A percentile compares a stretch with the other conserved stretches of the same genome.
phyloP scores from a whole-genome alignment of 2,888 invertebrate genomes.

The Phorcus lineatus region DNA sequence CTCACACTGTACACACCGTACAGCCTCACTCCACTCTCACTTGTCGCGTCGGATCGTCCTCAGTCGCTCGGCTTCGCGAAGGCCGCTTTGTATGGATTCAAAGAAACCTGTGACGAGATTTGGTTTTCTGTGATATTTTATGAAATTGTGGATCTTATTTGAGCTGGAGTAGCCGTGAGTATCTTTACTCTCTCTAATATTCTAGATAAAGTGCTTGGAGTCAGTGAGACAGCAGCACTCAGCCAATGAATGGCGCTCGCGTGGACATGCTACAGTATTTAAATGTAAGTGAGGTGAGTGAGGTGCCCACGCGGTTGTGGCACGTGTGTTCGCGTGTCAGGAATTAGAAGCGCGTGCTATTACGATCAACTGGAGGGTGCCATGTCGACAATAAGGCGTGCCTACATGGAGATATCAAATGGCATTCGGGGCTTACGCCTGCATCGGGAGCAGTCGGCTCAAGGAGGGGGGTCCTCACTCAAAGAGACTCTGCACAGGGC shows the following conservation, averaged over 20 bases:
- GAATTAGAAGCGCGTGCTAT: neutral
- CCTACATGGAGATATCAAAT: slow-evolving; percentile 75
- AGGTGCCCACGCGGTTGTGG: neutral
- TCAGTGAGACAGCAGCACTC: neutral
- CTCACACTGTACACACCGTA: too few species aligned
- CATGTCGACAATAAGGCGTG: slow-evolving; percentile 74
- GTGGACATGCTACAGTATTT: slow-evolving; percentile 16
- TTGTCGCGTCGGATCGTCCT: too few species aligned
- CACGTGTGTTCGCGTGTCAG: neutral
- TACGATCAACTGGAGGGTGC: neutral
- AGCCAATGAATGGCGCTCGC: slow-evolving; percentile 3
- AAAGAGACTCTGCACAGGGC: slow-evolving; percentile 28
- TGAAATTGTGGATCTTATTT: too few species aligned
- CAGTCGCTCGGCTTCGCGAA: too few species aligned
- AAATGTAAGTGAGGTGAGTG: neutral
- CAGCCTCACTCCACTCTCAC: too few species aligned
- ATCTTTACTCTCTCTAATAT: too few species aligned
- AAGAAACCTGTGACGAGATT: too few species aligned
- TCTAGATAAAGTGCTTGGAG: too few species aligned
- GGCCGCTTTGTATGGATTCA: too few species aligned
- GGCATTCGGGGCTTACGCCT: slow-evolving; percentile 72
- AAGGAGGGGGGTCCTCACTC: slow-evolving; percentile 17
- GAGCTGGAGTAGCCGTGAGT: too few species aligned
- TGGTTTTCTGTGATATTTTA: too few species aligned
- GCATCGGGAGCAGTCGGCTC: slow-evolving; percentile 53